Percentiles rank a stretch among this genome's conserved stretches.
Evolutionary conservation across 1,140 invertebrate species (phyloP).

Genomic region (Pogonognathellus flavescens): DNA sequence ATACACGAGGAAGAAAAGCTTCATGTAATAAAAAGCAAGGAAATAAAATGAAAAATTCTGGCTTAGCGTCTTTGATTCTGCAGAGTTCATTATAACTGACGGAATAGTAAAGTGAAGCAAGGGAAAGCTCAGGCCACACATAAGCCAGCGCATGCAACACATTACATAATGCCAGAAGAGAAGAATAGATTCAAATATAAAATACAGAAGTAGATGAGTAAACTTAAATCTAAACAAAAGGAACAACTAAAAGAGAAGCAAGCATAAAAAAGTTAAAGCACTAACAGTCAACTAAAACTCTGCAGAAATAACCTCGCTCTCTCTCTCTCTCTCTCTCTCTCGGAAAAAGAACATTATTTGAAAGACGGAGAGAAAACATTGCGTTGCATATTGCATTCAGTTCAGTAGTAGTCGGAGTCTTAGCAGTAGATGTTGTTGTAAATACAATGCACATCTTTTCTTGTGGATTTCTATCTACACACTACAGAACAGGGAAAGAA

Average conservation of each 20-base stretch:
- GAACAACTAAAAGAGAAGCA: slow-evolving; percentile 45
- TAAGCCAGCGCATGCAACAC: slow-evolving; percentile 9
- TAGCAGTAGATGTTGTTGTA: neutral
- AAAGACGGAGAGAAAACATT: slow-evolving; percentile 42
- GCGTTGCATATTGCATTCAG: slow-evolving; percentile 24
- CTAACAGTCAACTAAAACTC: slow-evolving; percentile 31
- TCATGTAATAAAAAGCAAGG: too few species aligned
- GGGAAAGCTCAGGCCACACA: neutral
- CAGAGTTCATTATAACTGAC: neutral
- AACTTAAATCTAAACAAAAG: slow-evolving; percentile 42
- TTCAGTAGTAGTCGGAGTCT: neutral
- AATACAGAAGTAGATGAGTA: slow-evolving; percentile 38
- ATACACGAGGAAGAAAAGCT: too few species aligned
- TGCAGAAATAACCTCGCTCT: slow-evolving; percentile 29
- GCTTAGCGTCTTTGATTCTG: neutral
- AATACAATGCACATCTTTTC: neutral
- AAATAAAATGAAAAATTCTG: neutral
- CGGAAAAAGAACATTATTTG: slow-evolving; percentile 41
- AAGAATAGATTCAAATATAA: slow-evolving; percentile 36
- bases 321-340: too few species aligned
- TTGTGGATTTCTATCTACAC: too few species aligned
- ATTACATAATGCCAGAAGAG: slow-evolving; percentile 4
- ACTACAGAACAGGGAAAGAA: too few species aligned
- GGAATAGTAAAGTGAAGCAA: neutral
- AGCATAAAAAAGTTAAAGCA: slow-evolving; percentile 49